A percentile compares a stretch with the other conserved stretches of the same genome.
Conservation (phyloP, 1,140 invertebrate species). For the Drosophila aff. region DNA sequence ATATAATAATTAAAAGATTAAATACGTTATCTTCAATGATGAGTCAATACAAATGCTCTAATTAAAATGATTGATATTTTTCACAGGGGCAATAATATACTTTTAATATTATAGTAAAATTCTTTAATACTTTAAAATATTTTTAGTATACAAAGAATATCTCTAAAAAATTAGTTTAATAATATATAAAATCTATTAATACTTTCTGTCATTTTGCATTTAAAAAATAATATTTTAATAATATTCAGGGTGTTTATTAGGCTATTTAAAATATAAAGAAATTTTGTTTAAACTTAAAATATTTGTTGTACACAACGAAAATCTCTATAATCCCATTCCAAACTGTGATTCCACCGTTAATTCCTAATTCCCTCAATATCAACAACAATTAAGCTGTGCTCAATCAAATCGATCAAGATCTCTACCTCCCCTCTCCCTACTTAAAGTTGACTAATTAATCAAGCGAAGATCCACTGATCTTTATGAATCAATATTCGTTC, state of each 20-base stretch:
- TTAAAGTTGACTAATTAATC: conserved; percentile 40
- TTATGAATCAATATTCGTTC: conserved; percentile 44
- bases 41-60: too few relatives aligned
- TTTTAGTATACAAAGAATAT: too few relatives aligned
- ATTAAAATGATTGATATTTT: too few relatives aligned
- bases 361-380: conserved; percentile 26
- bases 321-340: not conserved
- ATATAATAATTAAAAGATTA: not conserved
- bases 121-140: too few relatives aligned
- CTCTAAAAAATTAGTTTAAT: too few relatives aligned
- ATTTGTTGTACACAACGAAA: not conserved
- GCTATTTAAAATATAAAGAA: not conserved
- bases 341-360: conserved; percentile 17
- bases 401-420: conserved; percentile 38
- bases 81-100: too few relatives aligned
- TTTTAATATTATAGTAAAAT: too few relatives aligned
- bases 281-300: not conserved
- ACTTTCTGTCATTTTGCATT: not conserved
- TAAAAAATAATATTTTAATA: not conserved
- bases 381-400: conserved; percentile 47
- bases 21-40: too few relatives aligned
- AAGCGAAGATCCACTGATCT: conserved; percentile 47
- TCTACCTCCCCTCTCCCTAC: not conserved
- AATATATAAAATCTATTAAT: not conserved
- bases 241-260: not conserved